Percentiles rank a stretch among this genome's conserved stretches.
phyloP scores from a whole-genome alignment of 2,797 vertebrate genomes.

The Pristis pectinata region DNA sequence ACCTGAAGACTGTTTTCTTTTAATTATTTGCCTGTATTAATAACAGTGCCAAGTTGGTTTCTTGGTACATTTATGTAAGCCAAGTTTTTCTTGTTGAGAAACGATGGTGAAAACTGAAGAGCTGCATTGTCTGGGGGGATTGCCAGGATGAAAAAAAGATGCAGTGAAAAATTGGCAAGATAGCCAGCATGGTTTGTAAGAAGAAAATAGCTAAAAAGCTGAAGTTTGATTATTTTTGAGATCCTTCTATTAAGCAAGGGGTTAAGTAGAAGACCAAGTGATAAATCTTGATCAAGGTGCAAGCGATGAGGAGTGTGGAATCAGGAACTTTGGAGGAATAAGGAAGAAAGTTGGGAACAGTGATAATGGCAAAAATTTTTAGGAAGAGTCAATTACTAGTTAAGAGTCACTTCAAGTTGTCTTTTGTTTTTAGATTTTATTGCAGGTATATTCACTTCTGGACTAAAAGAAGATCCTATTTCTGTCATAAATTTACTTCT shows the following conservation, averaged over 20 bases:
- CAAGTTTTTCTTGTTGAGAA: background rate
- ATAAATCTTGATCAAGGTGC: background rate
- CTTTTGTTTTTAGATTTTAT: conserved; percentile 70
- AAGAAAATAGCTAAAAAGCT: background rate
- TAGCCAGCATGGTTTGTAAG: background rate
- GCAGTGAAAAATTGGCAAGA: background rate
- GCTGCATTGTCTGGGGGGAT: background rate
- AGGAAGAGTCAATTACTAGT: background rate
- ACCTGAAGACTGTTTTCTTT: background rate
- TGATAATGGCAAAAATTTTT: background rate
- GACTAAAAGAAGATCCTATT: conserved; percentile 80
- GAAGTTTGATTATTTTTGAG: background rate
- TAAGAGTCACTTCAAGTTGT: conserved; percentile 35
- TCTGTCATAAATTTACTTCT: conserved; percentile 79
- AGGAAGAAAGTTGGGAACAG: background rate
- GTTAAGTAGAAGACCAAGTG: background rate
- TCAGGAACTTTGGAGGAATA: background rate
- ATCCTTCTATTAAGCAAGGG: background rate
- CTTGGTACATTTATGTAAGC: background rate
- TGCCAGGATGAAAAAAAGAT: background rate
- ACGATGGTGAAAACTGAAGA: background rate
- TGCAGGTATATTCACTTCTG: conserved; percentile 73
- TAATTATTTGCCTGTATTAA: background rate
- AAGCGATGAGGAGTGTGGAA: background rate
- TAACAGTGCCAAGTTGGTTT: background rate